Percentiles rank a stretch among this genome's conserved stretches.
These are phyloP conservation scores for Machimus rusticus DNA, from an alignment of 2,888 invertebrate species.

Conservation along the genomic window DNA sequence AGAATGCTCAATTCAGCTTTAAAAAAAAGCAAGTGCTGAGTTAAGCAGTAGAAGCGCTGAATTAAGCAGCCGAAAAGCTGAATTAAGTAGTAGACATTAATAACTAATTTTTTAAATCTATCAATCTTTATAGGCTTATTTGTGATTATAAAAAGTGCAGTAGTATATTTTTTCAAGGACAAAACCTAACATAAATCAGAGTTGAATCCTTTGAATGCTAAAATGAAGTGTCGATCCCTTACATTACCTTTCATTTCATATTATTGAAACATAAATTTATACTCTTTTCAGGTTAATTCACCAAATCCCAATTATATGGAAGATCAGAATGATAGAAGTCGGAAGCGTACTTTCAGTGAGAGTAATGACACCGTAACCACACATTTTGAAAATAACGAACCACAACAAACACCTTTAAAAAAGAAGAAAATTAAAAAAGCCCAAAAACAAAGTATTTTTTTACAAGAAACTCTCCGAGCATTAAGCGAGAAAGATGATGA, in stretches of 20 bases:
- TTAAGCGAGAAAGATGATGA: not conserved
- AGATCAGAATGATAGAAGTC: not conserved
- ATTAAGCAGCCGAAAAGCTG: no score
- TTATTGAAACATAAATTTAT: not conserved
- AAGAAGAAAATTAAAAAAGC: not conserved
- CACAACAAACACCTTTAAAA: not conserved
- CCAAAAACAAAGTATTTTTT: not conserved
- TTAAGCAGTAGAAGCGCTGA: no score
- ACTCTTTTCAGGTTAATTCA: not conserved
- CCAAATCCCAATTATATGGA: not conserved
- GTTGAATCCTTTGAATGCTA: not conserved
- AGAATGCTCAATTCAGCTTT: no score
- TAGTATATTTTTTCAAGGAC: no score
- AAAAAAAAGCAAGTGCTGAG: no score
- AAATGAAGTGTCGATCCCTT: not conserved
- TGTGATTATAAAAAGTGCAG: no score
- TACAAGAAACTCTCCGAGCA: not conserved
- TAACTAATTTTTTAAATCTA: no score
- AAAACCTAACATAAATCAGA: no score
- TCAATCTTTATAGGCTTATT: no score
- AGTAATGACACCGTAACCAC: not conserved
- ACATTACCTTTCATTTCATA: not conserved
- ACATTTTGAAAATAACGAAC: not conserved
- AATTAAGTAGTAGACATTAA: no score
- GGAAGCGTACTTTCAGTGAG: not conserved